Conservation (phyloP, 2,888 invertebrate species). For the Lepidocyrtoides sp. region DNA sequence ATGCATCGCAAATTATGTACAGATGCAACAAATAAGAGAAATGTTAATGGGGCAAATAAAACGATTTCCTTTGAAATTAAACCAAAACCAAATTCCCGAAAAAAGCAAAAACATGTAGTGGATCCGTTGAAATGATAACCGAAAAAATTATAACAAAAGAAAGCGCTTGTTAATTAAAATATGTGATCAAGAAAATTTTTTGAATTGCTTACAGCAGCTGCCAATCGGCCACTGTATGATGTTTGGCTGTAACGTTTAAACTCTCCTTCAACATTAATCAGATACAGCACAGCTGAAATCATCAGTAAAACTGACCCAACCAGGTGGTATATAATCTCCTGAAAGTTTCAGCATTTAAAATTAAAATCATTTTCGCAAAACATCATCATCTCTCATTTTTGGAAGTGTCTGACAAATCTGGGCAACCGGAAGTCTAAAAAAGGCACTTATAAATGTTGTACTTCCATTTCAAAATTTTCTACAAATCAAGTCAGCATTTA, state of each 20-base stretch:
- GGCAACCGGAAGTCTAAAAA: too few species aligned
- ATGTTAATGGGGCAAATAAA: constrained; percentile 82
- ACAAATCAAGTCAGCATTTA: too few species aligned
- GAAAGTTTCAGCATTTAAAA: constrained; percentile 86
- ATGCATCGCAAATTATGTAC: constrained; percentile 83
- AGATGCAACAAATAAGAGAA: constrained; percentile 85
- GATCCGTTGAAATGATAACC: constrained; percentile 42
- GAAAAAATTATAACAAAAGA: constrained; percentile 77
- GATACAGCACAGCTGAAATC: constrained; percentile 90
- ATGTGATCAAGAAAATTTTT: constrained; percentile 2
- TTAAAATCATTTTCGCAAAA: too few species aligned
- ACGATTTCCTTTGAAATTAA: neutral
- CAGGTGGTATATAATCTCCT: constrained; percentile 95
- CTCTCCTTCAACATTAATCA: constrained; percentile 89
- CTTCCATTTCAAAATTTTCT: too few species aligned
- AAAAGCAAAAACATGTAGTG: constrained; percentile 42
- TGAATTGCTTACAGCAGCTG: constrained; percentile 90
- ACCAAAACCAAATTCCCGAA: constrained; percentile 37
- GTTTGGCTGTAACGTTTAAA: constrained; percentile 85
- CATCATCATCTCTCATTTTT: too few species aligned
- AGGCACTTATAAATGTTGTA: too few species aligned
- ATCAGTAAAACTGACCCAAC: constrained; percentile 92
- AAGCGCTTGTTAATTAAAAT: constrained; percentile 32
- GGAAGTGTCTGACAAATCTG: too few species aligned
- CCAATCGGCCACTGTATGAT: constrained; percentile 90